These are phyloP conservation scores for Neosilurus hyrtlii DNA, from an alignment of 2,797 vertebrate genomes.

Conservation along the genomic window DNA sequence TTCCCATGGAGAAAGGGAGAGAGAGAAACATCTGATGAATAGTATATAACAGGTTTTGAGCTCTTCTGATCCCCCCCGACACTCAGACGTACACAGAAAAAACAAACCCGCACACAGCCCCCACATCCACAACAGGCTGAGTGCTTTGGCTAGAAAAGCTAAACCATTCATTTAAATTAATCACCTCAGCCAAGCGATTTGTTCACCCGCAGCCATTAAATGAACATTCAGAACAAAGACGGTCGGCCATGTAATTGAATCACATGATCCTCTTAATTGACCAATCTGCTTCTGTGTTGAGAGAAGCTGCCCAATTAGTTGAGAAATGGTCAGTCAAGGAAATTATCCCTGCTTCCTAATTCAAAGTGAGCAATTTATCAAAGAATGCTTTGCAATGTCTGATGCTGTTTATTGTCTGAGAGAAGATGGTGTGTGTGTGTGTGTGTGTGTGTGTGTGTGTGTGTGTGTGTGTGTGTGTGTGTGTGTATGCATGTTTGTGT, in stretches of 20 bases:
- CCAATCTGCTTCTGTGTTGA: conserved; percentile 76
- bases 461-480: conserved; percentile 7
- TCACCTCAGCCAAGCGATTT: conserved; percentile 64
- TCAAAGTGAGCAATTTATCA: conserved; percentile 55
- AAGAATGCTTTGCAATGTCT: neutral
- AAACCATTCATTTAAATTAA: conserved; percentile 74
- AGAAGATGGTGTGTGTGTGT: neutral
- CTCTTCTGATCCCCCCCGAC: neutral
- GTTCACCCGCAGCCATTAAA: conserved; percentile 68
- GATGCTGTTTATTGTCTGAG: neutral
- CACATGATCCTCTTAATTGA: conserved; percentile 74
- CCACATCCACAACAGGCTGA: conserved; percentile 20
- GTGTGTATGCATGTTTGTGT: conserved; percentile 1
- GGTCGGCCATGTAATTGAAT: conserved; percentile 74
- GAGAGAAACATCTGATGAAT: conserved; percentile 15
- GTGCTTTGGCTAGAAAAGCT: conserved; percentile 34
- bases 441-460: conserved; percentile 4
- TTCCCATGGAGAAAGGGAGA: conserved; percentile 27
- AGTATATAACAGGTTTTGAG: conserved; percentile 11
- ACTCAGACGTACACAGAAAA: conserved; percentile 2
- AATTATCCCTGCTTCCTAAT: conserved; percentile 72
- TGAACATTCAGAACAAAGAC: conserved; percentile 67
- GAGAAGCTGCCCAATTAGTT: conserved; percentile 75
- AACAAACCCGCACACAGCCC: conserved; percentile 8
- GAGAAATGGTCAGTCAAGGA: conserved; percentile 70